Evolutionary conservation across 1,140 invertebrate species (phyloP), one percentile per base, ranked within the genome.

Genomic region (Drosophila nigrodunni): DNA sequence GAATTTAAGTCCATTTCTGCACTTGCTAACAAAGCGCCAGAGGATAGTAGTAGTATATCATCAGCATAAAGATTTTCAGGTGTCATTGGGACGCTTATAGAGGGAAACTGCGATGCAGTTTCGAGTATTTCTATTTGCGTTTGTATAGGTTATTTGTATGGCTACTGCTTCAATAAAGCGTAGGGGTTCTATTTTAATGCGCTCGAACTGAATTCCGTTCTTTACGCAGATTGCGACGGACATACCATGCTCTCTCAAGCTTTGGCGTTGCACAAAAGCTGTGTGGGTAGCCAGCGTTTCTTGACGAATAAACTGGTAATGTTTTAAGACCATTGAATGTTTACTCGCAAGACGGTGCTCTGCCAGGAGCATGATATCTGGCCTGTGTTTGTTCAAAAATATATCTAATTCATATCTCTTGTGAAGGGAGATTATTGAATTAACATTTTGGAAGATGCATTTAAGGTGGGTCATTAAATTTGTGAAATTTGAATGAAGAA

Each of bases 251-350:
- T 39, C 3, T 35, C 8, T 30, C 5, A 25, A 10, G 37, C 6
- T 46, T 15, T 30, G 21, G 10, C 25, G 64, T 55, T 57, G 30
- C 1, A 39, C 64, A 15, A 13, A 3, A 8, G 2, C 62, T 62
- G 13, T 15, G 13, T 39, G 37, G 7, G 37, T 39, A 3, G 13
- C 15, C 21, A n/a, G 41, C 2, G 7, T 0, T 21, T 1, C 10
- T 50, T 62, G 46, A 3, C 57, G 50, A 7, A 70, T 41, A n/a
- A 70, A 37, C 3, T 62, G 47, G 25, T 62, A 70, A n/a, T 62
- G 13, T 1, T 47, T 25, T 7, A 62, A 34, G 0, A 8, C 35
- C 6, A 18, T 4, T 7, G 7, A 11, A 25, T 70, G 58, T 10
- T 8, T 34, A 2, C 10, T 21, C 1, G 10, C 34, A 7, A 61